Evolutionary conservation across 2,888 invertebrate species (phyloP), one percentile per base, ranked within the genome.

Genomic region (Strigamia maritima): DNA sequence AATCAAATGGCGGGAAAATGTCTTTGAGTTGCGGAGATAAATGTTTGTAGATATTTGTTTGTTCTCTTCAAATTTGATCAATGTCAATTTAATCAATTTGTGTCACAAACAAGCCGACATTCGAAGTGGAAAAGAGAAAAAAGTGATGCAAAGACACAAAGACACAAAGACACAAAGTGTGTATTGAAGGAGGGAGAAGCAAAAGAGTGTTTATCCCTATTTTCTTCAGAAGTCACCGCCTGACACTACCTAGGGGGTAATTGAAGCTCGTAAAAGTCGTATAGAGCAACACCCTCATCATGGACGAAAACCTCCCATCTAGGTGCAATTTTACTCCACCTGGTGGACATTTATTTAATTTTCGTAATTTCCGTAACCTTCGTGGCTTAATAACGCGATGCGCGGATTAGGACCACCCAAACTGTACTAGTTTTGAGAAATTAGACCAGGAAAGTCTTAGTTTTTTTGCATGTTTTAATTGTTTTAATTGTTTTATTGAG

Each of bases 241-340:
- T 65, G 60, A 65, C 60, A 65, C 60, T 19, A 65, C 60, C 60
- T 65, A 65, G 24, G 60, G 35, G 60, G 60, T 65, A 65, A 65
- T 65, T 65, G 60, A 65, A 65, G 60, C 22, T 65, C 60, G 60
- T 65, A 65, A 65, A 65, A 65, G 60, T 65, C 60, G 60, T 1
- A 35, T 6, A 2, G 60, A 65, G 60, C 60, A 65, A 65, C 60
- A 65, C 60, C 60, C 60, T 65, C 60, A 65, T 65, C 60, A 65
- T 49, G 60, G 60, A n/a, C 24, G 1, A 65, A 65, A 22, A 65
- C 60, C 60, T 16, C 60, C 60, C 60, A 65, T 22, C 22, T 65
- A 24, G 60, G 22, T 65, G 60, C 60, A 65, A 65, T 22, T 65
- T 65, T 22, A 22, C 24, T 65, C 19, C 44, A 24, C 24, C 60